Evolutionary conservation across 2,888 invertebrate species (phyloP).

Genomic region (Aleiodes leptofemur): DNA sequence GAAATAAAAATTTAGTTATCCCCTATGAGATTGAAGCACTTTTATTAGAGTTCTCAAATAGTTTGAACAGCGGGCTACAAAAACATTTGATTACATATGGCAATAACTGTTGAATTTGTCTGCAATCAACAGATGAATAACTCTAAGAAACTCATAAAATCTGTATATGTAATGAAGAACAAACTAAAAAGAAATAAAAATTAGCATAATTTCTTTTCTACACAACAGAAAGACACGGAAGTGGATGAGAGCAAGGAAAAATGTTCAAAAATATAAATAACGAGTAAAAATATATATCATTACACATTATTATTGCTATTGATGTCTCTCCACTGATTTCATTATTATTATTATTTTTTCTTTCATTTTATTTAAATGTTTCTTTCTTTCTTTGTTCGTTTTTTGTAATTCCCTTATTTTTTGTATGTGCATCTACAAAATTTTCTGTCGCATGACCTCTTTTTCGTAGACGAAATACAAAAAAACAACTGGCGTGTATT

Average conservation of each 20-base stretch:
- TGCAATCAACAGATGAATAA: not conserved
- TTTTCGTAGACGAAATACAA: slow-evolving; percentile 51
- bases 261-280: slow-evolving; percentile 5
- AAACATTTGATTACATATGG: slow-evolving; percentile 6
- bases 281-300: slow-evolving; percentile 20
- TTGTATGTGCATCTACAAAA: slow-evolving; percentile 50
- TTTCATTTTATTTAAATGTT: slow-evolving; percentile 9
- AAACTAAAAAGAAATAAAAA: not conserved
- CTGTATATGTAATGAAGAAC: not conserved
- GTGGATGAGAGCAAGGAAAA: slow-evolving; percentile 13
- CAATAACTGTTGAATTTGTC: not conserved
- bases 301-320: slow-evolving; percentile 37
- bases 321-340: slow-evolving; percentile 8
- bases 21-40: slow-evolving; percentile 8
- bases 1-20: not conserved
- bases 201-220: not conserved
- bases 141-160: not conserved
- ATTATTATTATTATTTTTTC: not conserved
- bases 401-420: slow-evolving; percentile 48
- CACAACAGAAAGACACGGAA: not conserved
- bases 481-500: slow-evolving; percentile 45
- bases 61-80: slow-evolving; percentile 4
- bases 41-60: slow-evolving; percentile 26
- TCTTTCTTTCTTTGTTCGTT: slow-evolving; percentile 21
- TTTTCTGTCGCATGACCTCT: slow-evolving; percentile 52